Evolutionary conservation across 1,140 invertebrate genomes (phyloP).

Genomic region (Brachionus koreanus): DNA sequence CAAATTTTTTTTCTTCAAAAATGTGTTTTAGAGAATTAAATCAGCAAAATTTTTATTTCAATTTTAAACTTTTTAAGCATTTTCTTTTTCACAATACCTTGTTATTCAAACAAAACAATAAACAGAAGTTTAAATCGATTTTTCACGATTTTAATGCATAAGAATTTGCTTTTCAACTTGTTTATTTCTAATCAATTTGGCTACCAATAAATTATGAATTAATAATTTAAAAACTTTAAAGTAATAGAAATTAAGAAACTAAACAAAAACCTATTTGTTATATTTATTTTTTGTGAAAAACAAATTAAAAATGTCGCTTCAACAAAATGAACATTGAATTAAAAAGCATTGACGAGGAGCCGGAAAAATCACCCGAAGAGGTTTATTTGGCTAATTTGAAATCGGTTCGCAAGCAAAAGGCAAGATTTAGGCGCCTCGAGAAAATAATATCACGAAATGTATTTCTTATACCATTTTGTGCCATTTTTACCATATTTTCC

Average conservation of each 20-base stretch:
- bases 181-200: background rate
- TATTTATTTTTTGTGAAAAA: background rate
- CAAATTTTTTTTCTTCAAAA: too few relatives aligned
- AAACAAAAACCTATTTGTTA: background rate
- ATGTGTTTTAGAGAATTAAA: too few relatives aligned
- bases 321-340: background rate
- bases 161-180: background rate
- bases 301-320: background rate
- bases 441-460: conserved; percentile 37
- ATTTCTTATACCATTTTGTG: conserved; percentile 40
- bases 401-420: conserved; percentile 13
- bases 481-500: conserved; percentile 6
- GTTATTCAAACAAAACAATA: too few relatives aligned
- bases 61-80: too few relatives aligned
- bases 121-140: background rate
- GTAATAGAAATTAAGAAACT: background rate
- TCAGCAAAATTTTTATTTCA: too few relatives aligned
- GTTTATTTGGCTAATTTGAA: conserved; percentile 1
- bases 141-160: background rate
- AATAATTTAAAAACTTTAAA: background rate
- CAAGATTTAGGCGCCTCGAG: background rate
- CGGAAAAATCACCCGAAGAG: conserved; percentile 6
- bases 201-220: background rate
- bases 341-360: background rate
- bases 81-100: too few relatives aligned